Evolutionary conservation across 2,113 vertebrate genomes (phyloP).

Genomic region (Passer domesticus): DNA sequence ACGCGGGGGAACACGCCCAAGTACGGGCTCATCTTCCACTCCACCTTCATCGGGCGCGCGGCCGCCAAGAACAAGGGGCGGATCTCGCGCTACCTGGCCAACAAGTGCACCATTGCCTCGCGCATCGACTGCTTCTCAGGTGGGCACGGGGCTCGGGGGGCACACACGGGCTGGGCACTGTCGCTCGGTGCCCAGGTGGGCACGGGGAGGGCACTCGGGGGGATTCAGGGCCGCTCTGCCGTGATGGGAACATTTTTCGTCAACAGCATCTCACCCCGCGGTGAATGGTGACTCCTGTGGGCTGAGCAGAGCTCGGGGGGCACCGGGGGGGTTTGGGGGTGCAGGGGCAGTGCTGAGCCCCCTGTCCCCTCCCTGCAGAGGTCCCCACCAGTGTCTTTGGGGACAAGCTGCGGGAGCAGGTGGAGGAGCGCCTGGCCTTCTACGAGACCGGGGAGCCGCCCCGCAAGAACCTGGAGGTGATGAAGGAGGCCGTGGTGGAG

Average conservation of each 20-base stretch:
- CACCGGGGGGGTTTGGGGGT: accelerated
- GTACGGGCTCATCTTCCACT: conserved; percentile 97
- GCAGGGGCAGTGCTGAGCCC: not conserved
- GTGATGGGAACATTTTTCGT: conserved; percentile 98
- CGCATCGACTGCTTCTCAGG: conserved; percentile 97
- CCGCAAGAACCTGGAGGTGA: conserved; percentile 91
- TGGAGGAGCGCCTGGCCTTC: conserved; percentile 92
- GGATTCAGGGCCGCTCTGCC: conserved; percentile 11
- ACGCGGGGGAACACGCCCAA: conserved; percentile 95
- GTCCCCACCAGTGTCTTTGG: conserved; percentile 90
- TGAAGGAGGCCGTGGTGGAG: conserved; percentile 90
- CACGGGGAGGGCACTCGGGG: conserved; percentile 34
- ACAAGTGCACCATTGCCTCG: conserved; percentile 96
- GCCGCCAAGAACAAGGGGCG: conserved; percentile 96
- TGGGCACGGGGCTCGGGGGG: not conserved
- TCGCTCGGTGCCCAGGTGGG: not conserved
- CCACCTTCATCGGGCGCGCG: conserved; percentile 95
- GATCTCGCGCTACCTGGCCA: conserved; percentile 96
- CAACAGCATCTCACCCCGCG: conserved; percentile 87
- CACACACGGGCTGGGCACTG: accelerated
- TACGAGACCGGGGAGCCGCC: conserved; percentile 91
- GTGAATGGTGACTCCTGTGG: conserved; percentile 83
- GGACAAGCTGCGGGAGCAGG: conserved; percentile 91
- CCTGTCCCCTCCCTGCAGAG: conserved; percentile 67
- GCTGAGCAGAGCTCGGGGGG: conserved; percentile 80